Evolutionary conservation across 2,113 vertebrate genomes (phyloP).

Genomic region (Lepisosteus osseus): DNA sequence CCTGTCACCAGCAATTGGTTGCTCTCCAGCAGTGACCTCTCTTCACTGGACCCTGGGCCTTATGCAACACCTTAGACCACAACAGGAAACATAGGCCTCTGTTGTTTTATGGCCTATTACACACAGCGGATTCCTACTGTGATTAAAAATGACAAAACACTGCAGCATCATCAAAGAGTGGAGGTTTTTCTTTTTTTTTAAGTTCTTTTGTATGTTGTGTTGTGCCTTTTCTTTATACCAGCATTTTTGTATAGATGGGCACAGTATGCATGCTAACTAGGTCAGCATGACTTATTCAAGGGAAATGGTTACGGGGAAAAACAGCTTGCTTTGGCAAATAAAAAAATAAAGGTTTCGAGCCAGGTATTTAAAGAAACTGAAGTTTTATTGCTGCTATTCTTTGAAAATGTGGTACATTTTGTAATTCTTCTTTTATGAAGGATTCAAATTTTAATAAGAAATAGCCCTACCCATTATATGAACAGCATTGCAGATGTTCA

Average conservation of each 20-base stretch:
- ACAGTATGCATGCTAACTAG: too few species aligned
- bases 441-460: too few species aligned
- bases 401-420: too few species aligned
- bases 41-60: slow-evolving; percentile 6
- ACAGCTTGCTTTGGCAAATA: too few species aligned
- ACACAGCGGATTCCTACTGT: background rate
- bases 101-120: slow-evolving; percentile 10
- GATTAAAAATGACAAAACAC: background rate
- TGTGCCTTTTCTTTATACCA: background rate
- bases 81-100: slow-evolving; percentile 5
- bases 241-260: background rate
- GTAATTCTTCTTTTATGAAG: too few species aligned
- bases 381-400: too few species aligned
- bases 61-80: slow-evolving; percentile 8
- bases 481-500: too few species aligned
- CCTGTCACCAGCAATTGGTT: slow-evolving; percentile 20
- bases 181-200: background rate
- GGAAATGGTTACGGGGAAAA: too few species aligned
- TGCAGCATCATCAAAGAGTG: background rate
- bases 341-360: too few species aligned
- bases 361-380: too few species aligned
- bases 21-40: slow-evolving; percentile 21
- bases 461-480: too few species aligned
- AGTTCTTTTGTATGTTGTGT: background rate
- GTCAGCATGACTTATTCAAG: too few species aligned